Base-by-base conservation (phyloP, 2,113 vertebrate genomes). In the Aspidoscelis tigris region DNA sequence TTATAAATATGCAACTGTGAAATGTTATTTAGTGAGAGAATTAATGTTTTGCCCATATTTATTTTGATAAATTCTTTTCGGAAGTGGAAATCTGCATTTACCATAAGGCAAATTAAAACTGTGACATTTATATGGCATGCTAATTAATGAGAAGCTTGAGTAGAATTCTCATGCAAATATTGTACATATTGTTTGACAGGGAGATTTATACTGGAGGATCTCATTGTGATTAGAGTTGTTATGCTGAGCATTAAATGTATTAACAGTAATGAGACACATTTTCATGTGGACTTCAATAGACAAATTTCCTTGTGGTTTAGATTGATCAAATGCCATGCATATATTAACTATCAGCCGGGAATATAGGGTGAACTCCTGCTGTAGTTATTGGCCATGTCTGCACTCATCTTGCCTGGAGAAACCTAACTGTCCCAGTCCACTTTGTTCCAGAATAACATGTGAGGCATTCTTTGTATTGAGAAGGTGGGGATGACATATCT, bases 131-230 rank as follows among this genome's bases (percentile, higher is more conserved):
- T 87, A 92, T 84, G 65, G 83, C 76, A 22, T 58, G 87, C 83
- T 92, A 93, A 91, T 93, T 91, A 93, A 93, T 86, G 83, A 89
- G 85, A 91, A 89, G 76, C 87, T 89, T 66, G 83, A 93, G 86
- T 89, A 83, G 91, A 93, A 92, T 91, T 94, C 87, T 94, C 91
- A 93, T 90, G 88, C 87, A 93, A 93, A 93, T 92, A 89, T 76
- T 81, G 87, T 81, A 90, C 0, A 0, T 84, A 91, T 88, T 91
- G 88, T 93, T 81, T 89, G 89, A 94, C 88, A 93, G 84, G 81
- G 83, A 47, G 87, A 94, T 93, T 91, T 93, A 94, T 92, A 92
- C 76, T 41, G 82, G 83, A 90, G 78, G 77, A 94, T 91, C 89
- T 92, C 92, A 92, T 93, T 93, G 90, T 92, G 89, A 93, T 91